These are phyloP conservation scores for Buceros bicornis DNA, from an alignment of 2,797 vertebrate genomes.

Conservation along the genomic window DNA sequence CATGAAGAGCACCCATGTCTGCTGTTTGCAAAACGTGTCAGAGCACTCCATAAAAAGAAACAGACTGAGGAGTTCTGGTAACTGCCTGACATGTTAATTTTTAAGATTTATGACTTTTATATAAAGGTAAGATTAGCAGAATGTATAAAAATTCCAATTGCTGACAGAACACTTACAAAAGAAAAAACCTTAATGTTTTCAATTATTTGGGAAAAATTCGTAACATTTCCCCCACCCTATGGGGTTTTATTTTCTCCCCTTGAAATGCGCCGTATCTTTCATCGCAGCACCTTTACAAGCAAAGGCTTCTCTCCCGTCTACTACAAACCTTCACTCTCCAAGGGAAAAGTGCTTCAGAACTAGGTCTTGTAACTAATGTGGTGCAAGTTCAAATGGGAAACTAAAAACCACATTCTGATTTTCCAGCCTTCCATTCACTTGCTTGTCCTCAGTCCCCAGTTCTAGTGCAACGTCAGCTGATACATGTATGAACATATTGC, in stretches of 20 bases:
- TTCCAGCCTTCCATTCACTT: neutral
- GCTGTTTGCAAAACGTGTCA: constrained; percentile 50
- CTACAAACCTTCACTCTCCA: neutral
- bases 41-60: constrained; percentile 67
- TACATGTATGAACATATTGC: neutral
- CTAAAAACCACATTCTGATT: neutral
- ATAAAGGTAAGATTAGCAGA: constrained; percentile 63
- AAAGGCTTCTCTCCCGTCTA: neutral
- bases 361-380: neutral
- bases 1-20: constrained; percentile 42
- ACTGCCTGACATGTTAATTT: constrained; percentile 56
- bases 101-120: constrained; percentile 64
- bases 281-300: constrained; percentile 18
- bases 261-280: constrained; percentile 7
- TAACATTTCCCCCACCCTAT: neutral
- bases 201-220: neutral
- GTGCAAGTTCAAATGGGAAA: neutral
- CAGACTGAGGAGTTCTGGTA: constrained; percentile 64
- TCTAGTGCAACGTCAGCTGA: neutral
- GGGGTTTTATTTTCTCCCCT: neutral
- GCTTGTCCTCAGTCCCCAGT: neutral
- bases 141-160: constrained; percentile 46
- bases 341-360: neutral
- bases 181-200: neutral
- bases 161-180: constrained; percentile 29